Evolutionary conservation across 2,888 invertebrate genomes (phyloP), one percentile per base, ranked within the genome.

Genomic region (Notocelia uddmanniana): DNA sequence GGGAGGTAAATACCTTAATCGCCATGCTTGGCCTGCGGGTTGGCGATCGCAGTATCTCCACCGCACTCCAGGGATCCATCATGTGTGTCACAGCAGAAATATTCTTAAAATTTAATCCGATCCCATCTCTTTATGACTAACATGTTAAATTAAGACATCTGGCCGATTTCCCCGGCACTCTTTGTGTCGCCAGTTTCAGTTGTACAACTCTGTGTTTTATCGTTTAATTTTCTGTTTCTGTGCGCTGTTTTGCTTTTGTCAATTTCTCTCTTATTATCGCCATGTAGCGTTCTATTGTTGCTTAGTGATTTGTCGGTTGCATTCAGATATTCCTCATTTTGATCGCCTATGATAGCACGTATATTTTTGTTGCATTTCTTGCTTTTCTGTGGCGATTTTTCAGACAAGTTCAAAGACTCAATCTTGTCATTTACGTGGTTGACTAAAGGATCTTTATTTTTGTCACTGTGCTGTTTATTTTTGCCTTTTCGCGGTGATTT

Each of bases 381-480:
- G 18, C 26, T 48, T 3, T 18, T 63, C 19, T 31, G 50, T 52
- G 60, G 45, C 26, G 63, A 52, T 63, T 52, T 52, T 34, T 34
- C 63, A 8, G 34, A 19, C 34, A 59, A 10, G n/a, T 45, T 59
- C 15, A 59, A 41, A 41, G 21, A 10, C 11, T 23, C 59, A 9
- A 59, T 23, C 23, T 10, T 3, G 41, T 59, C 41, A 15, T 59
- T 59, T 59, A 59, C 21, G 9, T 23, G 37, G 5, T 41, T 10
- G 6, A 59, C 19, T 3, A 9, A 15, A 31, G 19, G 26, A 52
- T 26, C 48, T 60, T 58, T 34, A 31, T 57, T 21, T 41, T 23
- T 34, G n/a, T 45, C n/a, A 23, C 15, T 3, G 21, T 50, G 50
- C 34, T 52, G 59, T 41, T 41, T 59, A 10, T 52, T 21, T 31